These are phyloP conservation scores for Bryconaethiops microstoma DNA, from an alignment of 2,797 vertebrate genomes.

Conservation along the genomic window DNA sequence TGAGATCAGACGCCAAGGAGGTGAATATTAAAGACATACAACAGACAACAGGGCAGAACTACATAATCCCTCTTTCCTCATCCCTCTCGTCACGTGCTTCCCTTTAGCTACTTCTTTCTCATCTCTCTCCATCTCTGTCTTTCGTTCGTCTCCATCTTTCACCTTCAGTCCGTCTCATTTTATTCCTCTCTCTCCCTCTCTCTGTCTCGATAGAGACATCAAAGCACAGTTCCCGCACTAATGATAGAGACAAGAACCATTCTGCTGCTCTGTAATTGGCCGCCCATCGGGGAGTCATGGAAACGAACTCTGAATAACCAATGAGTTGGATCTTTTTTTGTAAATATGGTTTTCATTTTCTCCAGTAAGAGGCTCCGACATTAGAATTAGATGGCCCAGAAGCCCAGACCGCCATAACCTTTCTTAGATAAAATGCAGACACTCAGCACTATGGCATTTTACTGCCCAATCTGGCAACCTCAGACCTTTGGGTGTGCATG, in stretches of 20 bases:
- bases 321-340: constrained; percentile 31
- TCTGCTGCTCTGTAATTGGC: constrained; percentile 72
- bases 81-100: neutral
- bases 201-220: constrained; percentile 74
- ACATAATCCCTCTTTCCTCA: constrained; percentile 7
- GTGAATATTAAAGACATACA: constrained; percentile 43
- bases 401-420: constrained; percentile 28
- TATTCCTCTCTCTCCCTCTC: constrained; percentile 57
- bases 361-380: constrained; percentile 32
- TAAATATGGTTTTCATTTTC: constrained; percentile 39
- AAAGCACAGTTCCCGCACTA: constrained; percentile 67
- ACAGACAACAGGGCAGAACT: constrained; percentile 35
- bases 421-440: neutral
- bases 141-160: neutral
- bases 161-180: constrained; percentile 46
- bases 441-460: no score
- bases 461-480: neutral
- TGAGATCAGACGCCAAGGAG: constrained; percentile 19
- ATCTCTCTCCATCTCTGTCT: neutral
- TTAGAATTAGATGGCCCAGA: constrained; percentile 15
- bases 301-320: constrained; percentile 45
- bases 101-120: neutral
- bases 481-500: neutral
- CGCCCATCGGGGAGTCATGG: constrained; percentile 59
- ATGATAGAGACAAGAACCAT: constrained; percentile 70